These are phyloP conservation scores for Geotrypetes seraphini DNA, from an alignment of 2,797 vertebrate species.

Conservation along the genomic window DNA sequence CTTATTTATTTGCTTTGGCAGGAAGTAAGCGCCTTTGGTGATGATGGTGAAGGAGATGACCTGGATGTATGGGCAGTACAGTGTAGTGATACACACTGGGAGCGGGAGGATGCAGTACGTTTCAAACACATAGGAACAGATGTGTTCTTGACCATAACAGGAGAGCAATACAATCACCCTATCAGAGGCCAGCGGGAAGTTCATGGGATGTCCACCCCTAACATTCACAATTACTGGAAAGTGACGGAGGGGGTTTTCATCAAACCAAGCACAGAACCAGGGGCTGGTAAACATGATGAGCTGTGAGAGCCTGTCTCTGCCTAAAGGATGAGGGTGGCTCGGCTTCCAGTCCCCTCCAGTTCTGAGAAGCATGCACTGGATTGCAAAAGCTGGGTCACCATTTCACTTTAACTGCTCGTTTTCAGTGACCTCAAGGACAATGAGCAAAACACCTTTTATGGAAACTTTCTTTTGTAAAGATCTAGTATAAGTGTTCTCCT, in stretches of 20 bases:
- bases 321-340: too few relatives aligned
- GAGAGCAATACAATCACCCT: conserved; percentile 89
- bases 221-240: conserved; percentile 82
- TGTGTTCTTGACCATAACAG: conserved; percentile 82
- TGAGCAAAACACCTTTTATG: too few relatives aligned
- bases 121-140: conserved; percentile 82
- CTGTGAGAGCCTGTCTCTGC: too few relatives aligned
- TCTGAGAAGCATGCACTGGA: too few relatives aligned
- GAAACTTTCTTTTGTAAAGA: too few relatives aligned
- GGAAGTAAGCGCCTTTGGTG: conserved; percentile 96
- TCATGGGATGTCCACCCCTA: conserved; percentile 72
- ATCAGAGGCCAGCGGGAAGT: conserved; percentile 89
- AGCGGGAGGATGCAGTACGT: conserved; percentile 73
- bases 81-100: conserved; percentile 76
- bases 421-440: too few relatives aligned
- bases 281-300: conserved; percentile 68
- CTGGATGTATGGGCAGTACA: conserved; percentile 87
- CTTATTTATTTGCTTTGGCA: conserved; percentile 25
- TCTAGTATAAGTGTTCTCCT: too few relatives aligned
- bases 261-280: conserved; percentile 61
- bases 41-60: conserved; percentile 88
- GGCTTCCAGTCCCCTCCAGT: too few relatives aligned
- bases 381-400: too few relatives aligned
- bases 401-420: too few relatives aligned
- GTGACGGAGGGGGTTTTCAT: conserved; percentile 93